Evolutionary conservation across 1,140 invertebrate species (phyloP).

Genomic region (Leguminivora glycinivorella): DNA sequence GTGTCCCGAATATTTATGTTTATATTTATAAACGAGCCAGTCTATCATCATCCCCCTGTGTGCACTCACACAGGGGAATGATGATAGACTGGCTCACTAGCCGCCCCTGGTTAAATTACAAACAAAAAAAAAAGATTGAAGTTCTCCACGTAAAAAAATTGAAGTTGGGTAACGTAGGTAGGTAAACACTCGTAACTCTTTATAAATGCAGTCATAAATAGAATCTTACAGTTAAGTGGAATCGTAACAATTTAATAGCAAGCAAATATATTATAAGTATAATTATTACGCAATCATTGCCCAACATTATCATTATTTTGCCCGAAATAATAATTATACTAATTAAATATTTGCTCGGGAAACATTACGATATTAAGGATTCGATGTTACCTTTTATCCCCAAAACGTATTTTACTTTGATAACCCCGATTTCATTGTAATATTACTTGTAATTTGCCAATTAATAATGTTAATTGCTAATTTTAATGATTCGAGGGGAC

Average conservation of each 20-base stretch:
- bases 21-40: no score
- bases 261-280: neutral
- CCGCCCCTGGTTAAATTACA: no score
- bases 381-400: neutral
- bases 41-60: no score
- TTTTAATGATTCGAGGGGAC: neutral
- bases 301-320: neutral
- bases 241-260: neutral
- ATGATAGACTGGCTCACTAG: no score
- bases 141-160: no score
- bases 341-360: neutral
- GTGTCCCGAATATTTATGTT: no score
- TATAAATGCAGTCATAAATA: no score
- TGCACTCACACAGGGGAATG: no score
- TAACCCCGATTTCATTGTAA: neutral
- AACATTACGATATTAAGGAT: neutral
- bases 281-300: neutral
- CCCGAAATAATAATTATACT: neutral
- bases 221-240: no score
- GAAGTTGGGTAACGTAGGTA: no score
- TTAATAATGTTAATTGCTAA: neutral
- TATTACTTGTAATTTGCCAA: conserved; percentile 1
- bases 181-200: no score
- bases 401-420: neutral
- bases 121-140: no score